phyloP scores from a whole-genome alignment of 1,140 invertebrate species.

The Antheraea mylitta region DNA sequence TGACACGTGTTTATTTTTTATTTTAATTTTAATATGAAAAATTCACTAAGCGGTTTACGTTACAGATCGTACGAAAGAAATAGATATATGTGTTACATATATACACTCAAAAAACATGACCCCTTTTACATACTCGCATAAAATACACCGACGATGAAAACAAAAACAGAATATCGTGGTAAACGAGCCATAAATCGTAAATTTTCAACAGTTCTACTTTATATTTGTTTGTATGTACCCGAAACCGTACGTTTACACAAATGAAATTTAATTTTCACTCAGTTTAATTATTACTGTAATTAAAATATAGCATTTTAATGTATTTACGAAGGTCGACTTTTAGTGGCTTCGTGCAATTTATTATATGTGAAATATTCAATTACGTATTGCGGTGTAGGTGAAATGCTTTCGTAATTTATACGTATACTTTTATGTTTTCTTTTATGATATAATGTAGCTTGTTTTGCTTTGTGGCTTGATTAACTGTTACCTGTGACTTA shows the following conservation, averaged over 20 bases:
- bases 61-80: too few species aligned
- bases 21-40: too few species aligned
- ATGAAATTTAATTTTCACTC: conserved; percentile 3
- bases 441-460: background rate
- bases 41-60: too few species aligned
- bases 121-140: background rate
- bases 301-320: background rate
- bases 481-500: background rate
- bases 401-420: background rate
- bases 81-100: too few species aligned
- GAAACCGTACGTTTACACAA: background rate
- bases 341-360: background rate
- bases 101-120: too few species aligned
- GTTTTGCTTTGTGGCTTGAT: background rate
- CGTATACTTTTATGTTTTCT: background rate
- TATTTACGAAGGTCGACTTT: background rate
- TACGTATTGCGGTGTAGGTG: background rate
- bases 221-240: background rate
- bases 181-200: background rate
- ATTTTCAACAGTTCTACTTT: background rate
- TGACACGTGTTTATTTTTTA: too few species aligned
- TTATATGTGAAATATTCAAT: conserved; percentile 1
- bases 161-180: background rate
- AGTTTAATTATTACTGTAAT: background rate
- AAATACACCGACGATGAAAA: background rate